Conservation (phyloP, 53 echinoderm and acorn worm genomes). For the Astropecten irregularis region DNA sequence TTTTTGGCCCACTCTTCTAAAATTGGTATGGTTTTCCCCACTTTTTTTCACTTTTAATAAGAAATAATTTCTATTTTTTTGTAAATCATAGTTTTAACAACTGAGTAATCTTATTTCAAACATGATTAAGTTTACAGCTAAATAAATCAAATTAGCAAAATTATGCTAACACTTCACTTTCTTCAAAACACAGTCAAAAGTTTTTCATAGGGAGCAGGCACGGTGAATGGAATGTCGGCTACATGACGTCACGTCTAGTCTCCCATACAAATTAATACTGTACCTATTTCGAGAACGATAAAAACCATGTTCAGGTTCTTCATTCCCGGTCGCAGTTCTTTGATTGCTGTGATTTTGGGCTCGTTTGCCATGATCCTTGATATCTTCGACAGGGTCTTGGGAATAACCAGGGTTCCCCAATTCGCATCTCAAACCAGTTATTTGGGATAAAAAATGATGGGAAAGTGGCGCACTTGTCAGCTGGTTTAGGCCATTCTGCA, state of each 20-base stretch:
- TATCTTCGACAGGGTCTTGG: slow-evolving; percentile 25
- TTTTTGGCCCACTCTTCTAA: no score
- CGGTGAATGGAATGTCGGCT: not conserved
- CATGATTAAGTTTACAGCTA: no score
- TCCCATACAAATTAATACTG: no score
- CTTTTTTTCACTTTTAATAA: no score
- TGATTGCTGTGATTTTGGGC: slow-evolving; percentile 70
- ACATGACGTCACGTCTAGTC: not conserved
- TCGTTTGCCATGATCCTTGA: slow-evolving; percentile 55
- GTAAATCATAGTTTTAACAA: no score
- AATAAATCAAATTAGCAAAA: no score
- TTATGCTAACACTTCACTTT: no score
- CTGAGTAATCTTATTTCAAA: no score
- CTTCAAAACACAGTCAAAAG: no score
- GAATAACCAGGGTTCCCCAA: not conserved
- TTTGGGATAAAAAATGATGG: slow-evolving; percentile 20
- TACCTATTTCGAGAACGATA: slow-evolving; percentile 98
- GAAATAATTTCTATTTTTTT: no score
- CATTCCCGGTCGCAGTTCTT: slow-evolving; percentile 94
- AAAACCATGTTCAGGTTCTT: slow-evolving; percentile 91
- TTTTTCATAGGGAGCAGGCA: slow-evolving; percentile 33
- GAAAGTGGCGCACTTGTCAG: slow-evolving; percentile 12
- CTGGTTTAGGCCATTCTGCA: slow-evolving; percentile 6
- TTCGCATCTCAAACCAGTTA: slow-evolving; percentile 1
- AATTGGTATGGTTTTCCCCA: no score